These are phyloP conservation scores for Brienomyrus brachyistius DNA, from an alignment of 2,113 vertebrate genomes.

Conservation along the genomic window DNA sequence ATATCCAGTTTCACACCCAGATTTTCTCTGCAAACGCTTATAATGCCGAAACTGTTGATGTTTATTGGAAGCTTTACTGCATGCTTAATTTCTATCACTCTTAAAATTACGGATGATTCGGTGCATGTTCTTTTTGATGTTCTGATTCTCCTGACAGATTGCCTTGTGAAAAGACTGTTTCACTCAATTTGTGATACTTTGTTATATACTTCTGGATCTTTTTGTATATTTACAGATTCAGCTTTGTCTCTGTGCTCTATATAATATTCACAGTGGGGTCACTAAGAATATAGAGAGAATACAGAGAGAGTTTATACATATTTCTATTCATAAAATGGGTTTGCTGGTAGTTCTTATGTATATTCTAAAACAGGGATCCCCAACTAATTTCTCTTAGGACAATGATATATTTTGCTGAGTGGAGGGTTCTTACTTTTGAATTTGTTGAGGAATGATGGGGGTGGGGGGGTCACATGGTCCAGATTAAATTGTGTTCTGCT, in stretches of 20 bases:
- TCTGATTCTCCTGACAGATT: background rate
- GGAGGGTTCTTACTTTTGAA: background rate
- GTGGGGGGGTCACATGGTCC: background rate
- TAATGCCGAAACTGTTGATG: background rate
- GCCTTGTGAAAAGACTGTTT: background rate
- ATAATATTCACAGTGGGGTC: background rate
- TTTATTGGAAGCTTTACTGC: background rate
- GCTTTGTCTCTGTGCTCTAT: background rate
- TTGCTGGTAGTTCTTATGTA: background rate
- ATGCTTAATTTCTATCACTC: background rate
- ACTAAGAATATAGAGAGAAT: background rate
- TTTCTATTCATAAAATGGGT: background rate
- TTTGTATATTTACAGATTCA: background rate
- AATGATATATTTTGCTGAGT: background rate
- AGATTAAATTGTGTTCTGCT: background rate
- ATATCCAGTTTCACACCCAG: background rate
- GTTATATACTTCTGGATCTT: background rate
- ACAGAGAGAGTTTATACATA: background rate
- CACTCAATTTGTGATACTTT: background rate
- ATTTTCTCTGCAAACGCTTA: background rate
- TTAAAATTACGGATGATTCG: background rate
- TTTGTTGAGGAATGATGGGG: background rate
- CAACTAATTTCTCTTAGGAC: background rate
- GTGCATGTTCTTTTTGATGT: background rate
- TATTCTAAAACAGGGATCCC: background rate